phyloP scores from a whole-genome alignment of 2,113 vertebrate species.

The Trochalopteron elliotii region DNA sequence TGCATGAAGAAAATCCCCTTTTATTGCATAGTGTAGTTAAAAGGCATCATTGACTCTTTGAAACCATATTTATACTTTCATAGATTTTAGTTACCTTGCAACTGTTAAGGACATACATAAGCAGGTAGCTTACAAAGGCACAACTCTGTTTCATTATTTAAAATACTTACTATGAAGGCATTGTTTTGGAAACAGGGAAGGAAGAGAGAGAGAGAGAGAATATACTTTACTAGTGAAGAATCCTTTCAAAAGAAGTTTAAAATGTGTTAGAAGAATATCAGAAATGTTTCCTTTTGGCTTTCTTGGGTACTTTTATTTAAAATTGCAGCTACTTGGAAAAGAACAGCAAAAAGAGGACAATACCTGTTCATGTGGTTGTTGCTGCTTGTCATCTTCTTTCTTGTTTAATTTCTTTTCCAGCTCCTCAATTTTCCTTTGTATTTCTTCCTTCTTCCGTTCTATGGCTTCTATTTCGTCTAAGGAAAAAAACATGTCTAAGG shows the following conservation, averaged over 20 bases:
- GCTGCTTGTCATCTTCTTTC: constrained; percentile 37
- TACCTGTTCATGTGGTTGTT: constrained; percentile 52
- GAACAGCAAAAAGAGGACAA: neutral
- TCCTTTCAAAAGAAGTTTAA: neutral
- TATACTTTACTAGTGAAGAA: neutral
- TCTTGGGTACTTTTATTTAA: neutral
- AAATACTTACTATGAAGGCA: neutral
- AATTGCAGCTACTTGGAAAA: neutral
- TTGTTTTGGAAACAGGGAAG: neutral
- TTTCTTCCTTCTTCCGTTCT: constrained; percentile 71
- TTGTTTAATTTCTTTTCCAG: constrained; percentile 74
- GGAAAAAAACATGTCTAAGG: neutral
- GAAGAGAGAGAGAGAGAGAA: neutral
- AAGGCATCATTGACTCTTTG: neutral
- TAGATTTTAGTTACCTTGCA: neutral
- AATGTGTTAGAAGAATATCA: neutral
- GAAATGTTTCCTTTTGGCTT: neutral
- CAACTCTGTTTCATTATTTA: neutral
- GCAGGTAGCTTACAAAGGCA: neutral
- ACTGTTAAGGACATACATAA: neutral
- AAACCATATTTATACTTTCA: neutral
- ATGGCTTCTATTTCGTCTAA: constrained; percentile 74
- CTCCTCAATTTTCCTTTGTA: constrained; percentile 76
- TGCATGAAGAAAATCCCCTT: neutral
- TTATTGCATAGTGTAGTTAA: neutral